phyloP scores from a whole-genome alignment of 2,797 vertebrate species.

The Lutjanus campechanus region DNA sequence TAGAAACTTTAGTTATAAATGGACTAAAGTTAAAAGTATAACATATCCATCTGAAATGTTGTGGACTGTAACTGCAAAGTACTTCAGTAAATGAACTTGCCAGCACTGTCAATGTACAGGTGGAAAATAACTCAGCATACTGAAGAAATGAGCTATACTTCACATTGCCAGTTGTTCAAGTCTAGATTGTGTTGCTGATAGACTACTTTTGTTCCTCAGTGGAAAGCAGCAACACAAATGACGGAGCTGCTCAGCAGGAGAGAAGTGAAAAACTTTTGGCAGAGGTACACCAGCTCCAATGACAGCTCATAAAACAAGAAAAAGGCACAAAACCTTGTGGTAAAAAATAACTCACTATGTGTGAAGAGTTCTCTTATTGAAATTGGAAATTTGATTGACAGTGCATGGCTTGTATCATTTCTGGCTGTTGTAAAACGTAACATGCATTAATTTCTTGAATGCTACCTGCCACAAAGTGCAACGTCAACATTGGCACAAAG shows the following conservation, averaged over 20 bases:
- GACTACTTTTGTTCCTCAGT: constrained; percentile 14
- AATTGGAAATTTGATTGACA: constrained; percentile 27
- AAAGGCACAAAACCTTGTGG: background rate
- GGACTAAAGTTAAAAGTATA: background rate
- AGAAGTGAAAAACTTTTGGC: constrained; percentile 12
- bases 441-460: background rate
- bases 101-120: background rate
- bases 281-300: constrained; percentile 2
- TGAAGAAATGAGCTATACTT: background rate
- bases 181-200: background rate
- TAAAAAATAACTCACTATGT: constrained; percentile 1
- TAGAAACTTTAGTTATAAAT: background rate
- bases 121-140: background rate
- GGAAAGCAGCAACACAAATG: background rate
- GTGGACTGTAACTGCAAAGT: background rate
- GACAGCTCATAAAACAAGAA: constrained; percentile 35
- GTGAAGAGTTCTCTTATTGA: constrained; percentile 6
- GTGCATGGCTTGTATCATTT: background rate
- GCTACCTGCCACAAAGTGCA: background rate
- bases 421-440: background rate
- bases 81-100: background rate
- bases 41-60: background rate
- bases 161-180: background rate
- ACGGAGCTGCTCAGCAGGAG: constrained; percentile 2
- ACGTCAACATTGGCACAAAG: background rate